A percentile compares a stretch with the other conserved stretches of the same genome.
Conservation (phyloP, 2,888 invertebrate species). For the Volucella inflata region DNA sequence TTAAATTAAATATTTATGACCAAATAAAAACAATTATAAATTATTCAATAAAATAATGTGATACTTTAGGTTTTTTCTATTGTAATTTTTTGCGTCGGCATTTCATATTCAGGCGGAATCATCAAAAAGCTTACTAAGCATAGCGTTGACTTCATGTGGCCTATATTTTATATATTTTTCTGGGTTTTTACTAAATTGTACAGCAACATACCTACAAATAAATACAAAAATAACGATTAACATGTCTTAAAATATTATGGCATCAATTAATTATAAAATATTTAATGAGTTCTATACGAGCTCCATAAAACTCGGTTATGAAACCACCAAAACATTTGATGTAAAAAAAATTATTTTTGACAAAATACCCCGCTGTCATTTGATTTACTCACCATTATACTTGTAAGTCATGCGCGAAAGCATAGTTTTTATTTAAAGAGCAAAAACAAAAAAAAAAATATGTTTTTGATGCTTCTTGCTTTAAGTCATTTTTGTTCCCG, state of each 20-base stretch:
- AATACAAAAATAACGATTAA: constrained; percentile 13
- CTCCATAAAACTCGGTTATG: no score
- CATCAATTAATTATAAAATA: not conserved
- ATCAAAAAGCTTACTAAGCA: constrained; percentile 96
- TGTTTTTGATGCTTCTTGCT: no score
- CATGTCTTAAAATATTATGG: not conserved
- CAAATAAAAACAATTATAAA: constrained; percentile 53
- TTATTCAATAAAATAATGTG: constrained; percentile 5
- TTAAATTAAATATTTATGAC: constrained; percentile 44
- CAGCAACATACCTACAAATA: constrained; percentile 86
- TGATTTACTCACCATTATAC: no score
- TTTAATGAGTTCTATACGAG: not conserved
- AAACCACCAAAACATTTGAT: no score
- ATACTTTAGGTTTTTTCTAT: not conserved
- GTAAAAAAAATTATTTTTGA: no score
- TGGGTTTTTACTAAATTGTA: constrained; percentile 95
- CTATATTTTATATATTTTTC: constrained; percentile 96
- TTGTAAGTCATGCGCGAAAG: no score
- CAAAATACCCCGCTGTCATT: no score
- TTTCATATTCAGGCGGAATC: constrained; percentile 84
- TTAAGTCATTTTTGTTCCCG: no score
- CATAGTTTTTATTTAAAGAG: no score
- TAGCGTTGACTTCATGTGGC: constrained; percentile 92
- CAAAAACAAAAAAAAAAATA: no score
- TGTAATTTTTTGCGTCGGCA: not conserved